Base-by-base conservation (phyloP, 2,888 invertebrate genomes). In the Drosophila recens region DNA sequence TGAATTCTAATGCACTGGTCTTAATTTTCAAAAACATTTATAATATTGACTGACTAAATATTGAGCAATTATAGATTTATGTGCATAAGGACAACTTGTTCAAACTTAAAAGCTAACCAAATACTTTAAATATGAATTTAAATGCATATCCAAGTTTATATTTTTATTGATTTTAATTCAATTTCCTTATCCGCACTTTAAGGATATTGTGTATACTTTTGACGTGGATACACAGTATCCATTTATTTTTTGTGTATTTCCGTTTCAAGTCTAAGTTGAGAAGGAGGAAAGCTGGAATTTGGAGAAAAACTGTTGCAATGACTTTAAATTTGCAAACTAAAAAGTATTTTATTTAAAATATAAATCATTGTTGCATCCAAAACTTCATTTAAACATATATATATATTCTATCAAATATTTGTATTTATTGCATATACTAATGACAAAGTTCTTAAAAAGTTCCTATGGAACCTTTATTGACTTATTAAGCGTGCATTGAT, bases 81-180 rank as follows among this genome's bases (percentile, higher is more conserved):
- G 3, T 6, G 11, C 6, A 3, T 36, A 9, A 30, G 9, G 0
- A 30, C 30, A 30, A 8, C 30, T 9, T 4, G 4, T 34, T 11
- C 11, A 11, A 34, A 23, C 20, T 3, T 13, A 27, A 38, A 15
- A 10, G 15, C 2, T 1, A 30, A 11, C 9, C 5, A 43, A 56
- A 34, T 17, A 38, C 13, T 58, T 17, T 17, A 38, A 58, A 38
- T 15, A 8, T 13, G 36, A 23, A 48, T 46, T 63, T 63, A 52
- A 52, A 64, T 27, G 13, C 48, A 58, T 27, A 48, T 43, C 15
- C 15, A 42, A 30, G 30, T n/a, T 36, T 1, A 48, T 58, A 42
- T 42, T 54, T 61, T 54, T 61, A 67, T 67, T 54, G 67, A 67
- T 67, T 67, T 67, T 40, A 30, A 48, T 49, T 49, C 67, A 67